Percentiles rank a stretch among this genome's conserved stretches.
Conservation (phyloP, 2,888 invertebrate genomes). For the Frankliniella fusca region DNA sequence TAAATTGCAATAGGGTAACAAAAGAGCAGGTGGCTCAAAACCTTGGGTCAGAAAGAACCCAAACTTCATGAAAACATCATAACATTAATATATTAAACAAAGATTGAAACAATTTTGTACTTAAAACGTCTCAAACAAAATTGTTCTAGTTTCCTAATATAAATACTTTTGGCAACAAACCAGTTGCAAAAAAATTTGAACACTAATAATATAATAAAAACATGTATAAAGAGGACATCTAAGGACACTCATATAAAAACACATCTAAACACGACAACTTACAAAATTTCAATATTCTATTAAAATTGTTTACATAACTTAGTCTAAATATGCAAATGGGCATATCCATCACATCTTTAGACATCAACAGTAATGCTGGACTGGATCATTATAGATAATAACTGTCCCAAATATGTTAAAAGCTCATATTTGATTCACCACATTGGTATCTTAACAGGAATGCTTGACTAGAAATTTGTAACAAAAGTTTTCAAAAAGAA, state of each 20-base stretch:
- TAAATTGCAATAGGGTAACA: background rate
- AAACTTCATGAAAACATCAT: background rate
- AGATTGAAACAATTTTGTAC: background rate
- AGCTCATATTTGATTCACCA: no score
- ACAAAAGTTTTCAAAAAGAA: no score
- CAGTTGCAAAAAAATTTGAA: background rate
- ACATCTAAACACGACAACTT: background rate
- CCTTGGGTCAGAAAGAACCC: background rate
- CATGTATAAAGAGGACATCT: background rate
- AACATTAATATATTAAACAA: constrained; percentile 1
- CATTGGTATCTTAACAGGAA: no score
- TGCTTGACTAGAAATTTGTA: no score
- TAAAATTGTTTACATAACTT: background rate
- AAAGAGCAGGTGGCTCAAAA: background rate
- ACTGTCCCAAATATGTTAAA: no score
- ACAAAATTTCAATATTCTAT: background rate
- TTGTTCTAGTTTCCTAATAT: background rate
- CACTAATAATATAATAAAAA: background rate
- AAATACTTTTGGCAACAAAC: background rate
- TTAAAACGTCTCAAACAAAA: constrained; percentile 12
- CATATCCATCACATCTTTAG: no score
- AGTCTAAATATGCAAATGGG: background rate
- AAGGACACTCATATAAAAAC: constrained; percentile 1
- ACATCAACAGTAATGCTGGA: no score
- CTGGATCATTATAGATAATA: no score